phyloP scores from a whole-genome alignment of 1,140 invertebrate species.

The Drosophila orosa region DNA sequence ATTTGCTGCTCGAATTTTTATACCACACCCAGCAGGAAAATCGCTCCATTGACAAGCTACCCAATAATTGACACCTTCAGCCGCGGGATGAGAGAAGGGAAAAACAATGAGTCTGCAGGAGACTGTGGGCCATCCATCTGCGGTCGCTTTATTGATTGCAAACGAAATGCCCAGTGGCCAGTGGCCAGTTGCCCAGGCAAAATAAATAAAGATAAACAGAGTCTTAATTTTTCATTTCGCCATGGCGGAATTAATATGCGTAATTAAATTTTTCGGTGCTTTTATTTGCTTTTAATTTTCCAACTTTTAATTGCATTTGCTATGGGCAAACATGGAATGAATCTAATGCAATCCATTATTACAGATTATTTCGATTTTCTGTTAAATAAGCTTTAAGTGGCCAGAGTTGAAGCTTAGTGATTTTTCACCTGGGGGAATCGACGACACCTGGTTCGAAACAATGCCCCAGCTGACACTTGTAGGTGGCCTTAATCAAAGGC shows the following conservation, averaged over 20 bases:
- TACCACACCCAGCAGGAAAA: constrained; percentile 34
- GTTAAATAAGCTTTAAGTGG: constrained; percentile 8
- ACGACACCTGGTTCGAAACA: constrained; percentile 40
- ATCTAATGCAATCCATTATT: constrained; percentile 43
- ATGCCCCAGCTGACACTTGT: constrained; percentile 62
- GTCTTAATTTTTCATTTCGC: constrained; percentile 37
- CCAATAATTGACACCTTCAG: constrained; percentile 35
- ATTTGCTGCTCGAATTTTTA: constrained; percentile 53
- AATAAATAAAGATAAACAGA: constrained; percentile 47
- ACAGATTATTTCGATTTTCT: constrained; percentile 32
- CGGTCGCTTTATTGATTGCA: constrained; percentile 47
- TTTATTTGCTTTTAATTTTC: constrained; percentile 69
- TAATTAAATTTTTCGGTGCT: constrained; percentile 58
- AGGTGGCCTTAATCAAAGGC: constrained; percentile 64
- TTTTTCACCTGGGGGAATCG: constrained; percentile 26
- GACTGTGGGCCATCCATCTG: constrained; percentile 31
- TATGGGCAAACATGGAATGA: constrained; percentile 24
- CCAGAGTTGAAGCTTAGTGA: constrained; percentile 5
- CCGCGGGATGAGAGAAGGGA: not conserved
- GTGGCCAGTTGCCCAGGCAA: constrained; percentile 7
- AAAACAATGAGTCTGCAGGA: constrained; percentile 35
- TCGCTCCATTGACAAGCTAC: constrained; percentile 47
- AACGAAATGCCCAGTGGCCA: constrained; percentile 20
- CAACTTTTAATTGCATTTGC: constrained; percentile 69
- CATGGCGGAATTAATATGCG: constrained; percentile 34